Conservation (phyloP, 2,797 vertebrate species). For the Aphelocoma californica region DNA sequence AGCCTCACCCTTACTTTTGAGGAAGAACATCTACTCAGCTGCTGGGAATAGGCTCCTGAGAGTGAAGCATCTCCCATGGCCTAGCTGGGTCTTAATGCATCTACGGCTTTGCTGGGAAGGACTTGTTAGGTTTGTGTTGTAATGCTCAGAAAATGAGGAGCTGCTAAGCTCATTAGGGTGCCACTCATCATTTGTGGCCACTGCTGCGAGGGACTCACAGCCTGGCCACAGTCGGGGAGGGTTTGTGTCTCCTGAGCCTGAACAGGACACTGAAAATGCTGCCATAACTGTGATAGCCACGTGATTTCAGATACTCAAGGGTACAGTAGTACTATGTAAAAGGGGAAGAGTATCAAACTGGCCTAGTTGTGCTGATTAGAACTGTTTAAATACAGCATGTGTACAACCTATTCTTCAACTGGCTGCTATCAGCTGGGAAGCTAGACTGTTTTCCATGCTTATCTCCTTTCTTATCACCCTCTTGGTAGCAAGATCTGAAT, state of each 20-base stretch:
- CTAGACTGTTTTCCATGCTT: constrained; percentile 19
- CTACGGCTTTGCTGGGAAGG: neutral
- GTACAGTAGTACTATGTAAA: neutral
- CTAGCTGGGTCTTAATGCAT: neutral
- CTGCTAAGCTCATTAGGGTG: constrained; percentile 17
- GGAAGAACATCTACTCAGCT: neutral
- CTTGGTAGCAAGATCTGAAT: neutral
- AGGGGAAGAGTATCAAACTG: neutral
- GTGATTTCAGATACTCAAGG: neutral
- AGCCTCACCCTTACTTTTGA: constrained; percentile 22
- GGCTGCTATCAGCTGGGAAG: neutral
- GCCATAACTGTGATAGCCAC: neutral
- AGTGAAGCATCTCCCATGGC: neutral
- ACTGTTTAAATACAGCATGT: constrained; percentile 39
- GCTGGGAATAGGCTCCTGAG: neutral
- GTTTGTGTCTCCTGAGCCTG: neutral
- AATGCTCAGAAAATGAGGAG: constrained; percentile 8
- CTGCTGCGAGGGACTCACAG: neutral
- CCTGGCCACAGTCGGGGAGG: neutral
- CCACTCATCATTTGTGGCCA: neutral
- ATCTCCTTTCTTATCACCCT: neutral
- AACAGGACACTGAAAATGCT: neutral
- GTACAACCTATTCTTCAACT: constrained; percentile 18
- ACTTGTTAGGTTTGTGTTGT: neutral
- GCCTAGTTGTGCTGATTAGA: constrained; percentile 28